Base-by-base conservation (phyloP, 2,797 vertebrate species). In the Neosilurus mollespiculum region DNA sequence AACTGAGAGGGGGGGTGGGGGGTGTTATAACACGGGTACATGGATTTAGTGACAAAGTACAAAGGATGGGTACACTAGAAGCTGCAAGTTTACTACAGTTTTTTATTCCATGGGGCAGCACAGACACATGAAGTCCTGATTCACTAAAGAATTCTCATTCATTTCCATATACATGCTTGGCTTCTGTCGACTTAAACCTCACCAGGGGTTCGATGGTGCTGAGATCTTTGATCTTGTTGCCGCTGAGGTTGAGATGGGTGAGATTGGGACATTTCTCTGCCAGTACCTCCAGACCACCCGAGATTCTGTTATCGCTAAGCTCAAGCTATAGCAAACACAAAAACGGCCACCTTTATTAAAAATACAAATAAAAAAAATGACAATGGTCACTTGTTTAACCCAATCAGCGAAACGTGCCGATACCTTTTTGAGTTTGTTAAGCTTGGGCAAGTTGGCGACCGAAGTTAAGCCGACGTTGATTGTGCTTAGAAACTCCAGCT, bases 361-460 rank as follows among this genome's bases (percentile, higher is more conserved):
- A 8, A 53, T 24, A 1, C 4, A 43, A n/a, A 6, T 15, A 37
- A 2, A 53, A 80, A 1, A 3, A 3, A 10, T 11, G 58, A 54
- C 0, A 56, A 20, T 1, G 2, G 1, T 61, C 1, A 22, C n/a
- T 65, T 2, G 24, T 9, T 51, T 49, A 22, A 51, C 6, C 2
- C n/a, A 65, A 16, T 5, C 24, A 16, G 9, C 16, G 2, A 9
- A 20, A 4, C 4, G 24, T 11, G 0, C 26, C 30, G 43, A 14
- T 88, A 99, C 98, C 98, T 99, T 99, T 95, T 98, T 99, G 86
- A 99, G 97, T 95, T 99, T 99, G 92, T 96, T 98, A 95, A 99
- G 94, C 94, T 97, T 98, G 87, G 98, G 97, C 96, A 99, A 93
- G 93, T 99, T 97, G 84, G 96, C 95, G 8, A 99, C 96, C 85